Evolutionary conservation across 2,113 vertebrate genomes (phyloP).

Genomic region (Tylochromis polylepis): DNA sequence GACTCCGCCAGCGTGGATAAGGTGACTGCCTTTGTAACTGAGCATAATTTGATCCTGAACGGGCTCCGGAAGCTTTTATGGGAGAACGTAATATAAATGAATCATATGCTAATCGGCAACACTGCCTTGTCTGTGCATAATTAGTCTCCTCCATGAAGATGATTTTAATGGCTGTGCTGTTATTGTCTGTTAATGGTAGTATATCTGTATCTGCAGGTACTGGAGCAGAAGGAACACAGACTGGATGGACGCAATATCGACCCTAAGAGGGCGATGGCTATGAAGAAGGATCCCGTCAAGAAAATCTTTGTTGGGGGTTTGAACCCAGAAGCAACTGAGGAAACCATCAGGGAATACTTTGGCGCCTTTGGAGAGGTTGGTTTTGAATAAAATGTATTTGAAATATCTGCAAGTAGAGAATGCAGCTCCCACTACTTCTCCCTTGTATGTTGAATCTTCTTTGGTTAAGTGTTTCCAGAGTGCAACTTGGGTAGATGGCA

Average conservation of each 20-base stretch:
- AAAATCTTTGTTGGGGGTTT: conserved; percentile 98
- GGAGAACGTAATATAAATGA: rapidly evolving
- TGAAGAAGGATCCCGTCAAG: conserved; percentile 96
- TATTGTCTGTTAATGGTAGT: rapidly evolving
- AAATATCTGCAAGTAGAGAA: background rate
- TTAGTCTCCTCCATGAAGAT: background rate
- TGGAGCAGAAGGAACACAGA: conserved; percentile 93
- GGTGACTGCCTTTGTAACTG: conserved; percentile 63
- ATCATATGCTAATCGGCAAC: background rate
- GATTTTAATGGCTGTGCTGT: background rate
- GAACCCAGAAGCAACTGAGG: conserved; percentile 93
- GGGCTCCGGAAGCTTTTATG: background rate
- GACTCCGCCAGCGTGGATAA: conserved; percentile 90
- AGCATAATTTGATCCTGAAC: background rate
- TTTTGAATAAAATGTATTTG: background rate
- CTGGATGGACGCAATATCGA: conserved; percentile 94
- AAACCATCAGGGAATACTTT: conserved; percentile 95
- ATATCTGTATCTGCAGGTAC: conserved; percentile 71
- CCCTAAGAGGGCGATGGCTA: conserved; percentile 97
- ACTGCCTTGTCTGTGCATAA: background rate
- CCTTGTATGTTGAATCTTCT: rapidly evolving
- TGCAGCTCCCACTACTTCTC: rapidly evolving
- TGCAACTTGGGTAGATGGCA: background rate
- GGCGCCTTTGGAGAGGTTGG: conserved; percentile 90
- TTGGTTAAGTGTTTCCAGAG: background rate